Evolutionary conservation across 2,888 invertebrate species (phyloP).

Genomic region (Eupithecia exiguata): DNA sequence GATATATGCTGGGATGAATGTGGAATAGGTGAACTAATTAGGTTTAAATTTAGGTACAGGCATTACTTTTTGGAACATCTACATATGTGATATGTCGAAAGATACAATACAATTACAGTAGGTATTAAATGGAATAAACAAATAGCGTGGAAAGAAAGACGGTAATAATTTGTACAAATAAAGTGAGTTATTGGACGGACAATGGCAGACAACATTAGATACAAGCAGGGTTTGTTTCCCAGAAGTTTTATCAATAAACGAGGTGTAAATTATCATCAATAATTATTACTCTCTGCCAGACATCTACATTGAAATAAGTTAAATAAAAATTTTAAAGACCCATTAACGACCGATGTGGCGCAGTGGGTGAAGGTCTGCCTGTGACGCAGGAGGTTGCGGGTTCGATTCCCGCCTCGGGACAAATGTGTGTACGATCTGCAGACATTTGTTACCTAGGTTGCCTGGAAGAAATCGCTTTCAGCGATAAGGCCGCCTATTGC

Average conservation of each 20-base stretch:
- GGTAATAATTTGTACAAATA: background rate
- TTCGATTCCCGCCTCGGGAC: too few species aligned
- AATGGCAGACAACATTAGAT: background rate
- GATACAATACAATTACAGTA: background rate
- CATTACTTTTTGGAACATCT: background rate
- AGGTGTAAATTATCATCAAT: background rate
- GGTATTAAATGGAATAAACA: background rate
- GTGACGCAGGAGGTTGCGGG: too few species aligned
- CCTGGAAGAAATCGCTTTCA: too few species aligned
- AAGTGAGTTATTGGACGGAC: background rate
- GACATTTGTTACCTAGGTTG: too few species aligned
- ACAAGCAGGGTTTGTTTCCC: background rate
- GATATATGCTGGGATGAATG: slow-evolving; percentile 36
- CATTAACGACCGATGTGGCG: too few species aligned
- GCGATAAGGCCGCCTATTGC: too few species aligned
- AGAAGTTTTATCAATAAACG: background rate
- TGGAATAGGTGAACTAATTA: slow-evolving; percentile 2
- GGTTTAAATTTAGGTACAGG: background rate
- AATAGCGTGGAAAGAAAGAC: background rate
- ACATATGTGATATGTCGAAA: background rate
- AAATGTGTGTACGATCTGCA: too few species aligned
- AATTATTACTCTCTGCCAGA: background rate
- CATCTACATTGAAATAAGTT: background rate
- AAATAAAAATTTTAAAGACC: too few species aligned
- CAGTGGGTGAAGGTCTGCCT: too few species aligned